Evolutionary conservation across 2,888 invertebrate genomes (phyloP), one percentile per base, ranked within the genome.

Genomic region (Helicoverpa assulta): DNA sequence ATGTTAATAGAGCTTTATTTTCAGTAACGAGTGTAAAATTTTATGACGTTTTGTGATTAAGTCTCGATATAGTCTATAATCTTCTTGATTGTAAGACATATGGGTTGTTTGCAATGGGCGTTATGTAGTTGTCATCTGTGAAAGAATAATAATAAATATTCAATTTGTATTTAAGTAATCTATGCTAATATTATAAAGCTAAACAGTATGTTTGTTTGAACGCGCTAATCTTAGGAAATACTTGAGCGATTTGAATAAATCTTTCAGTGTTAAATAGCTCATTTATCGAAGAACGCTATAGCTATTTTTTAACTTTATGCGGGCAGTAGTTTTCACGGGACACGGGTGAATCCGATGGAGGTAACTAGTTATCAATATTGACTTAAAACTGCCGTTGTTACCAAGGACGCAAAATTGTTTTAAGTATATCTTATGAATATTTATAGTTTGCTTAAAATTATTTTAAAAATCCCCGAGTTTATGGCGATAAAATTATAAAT

Each of bases 41-140:
- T 67, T 73, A 64, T 64, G 14, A 58, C 40, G 18, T 67, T 61
- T 56, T 53, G 51, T n/a, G 29, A 53, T 51, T 47, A 55, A 43
- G 54, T 37, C 18, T 43, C 2, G 29, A 14, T 26, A 8, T 61
- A 7, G 63, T 52, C 67, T 80, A 74, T 82, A 70, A 75, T 71
- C 69, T 78, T 70, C 67, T 66, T 58, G 67, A 53, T 53, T 65
- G 37, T n/a, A 71, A 33, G 26, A 29, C 50, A 26, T 80, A 74
- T 8, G 67, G 66, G 52, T 62, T 73, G 57, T 16, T 62, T 14
- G 55, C 53, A 37, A 67, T 55, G 40, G 75, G 77, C 16, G 57
- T 47, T 50, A 68, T 70, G 51, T 80, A 74, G 50, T 65, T 78
- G 52, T 83, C 73, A 70, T 82, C 82, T 84, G 83, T 40, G 8